A percentile compares a stretch with the other conserved stretches of the same genome.
These are phyloP conservation scores for Tamias sibiricus DNA, from an alignment of 2,113 vertebrate species.

Conservation along the genomic window DNA sequence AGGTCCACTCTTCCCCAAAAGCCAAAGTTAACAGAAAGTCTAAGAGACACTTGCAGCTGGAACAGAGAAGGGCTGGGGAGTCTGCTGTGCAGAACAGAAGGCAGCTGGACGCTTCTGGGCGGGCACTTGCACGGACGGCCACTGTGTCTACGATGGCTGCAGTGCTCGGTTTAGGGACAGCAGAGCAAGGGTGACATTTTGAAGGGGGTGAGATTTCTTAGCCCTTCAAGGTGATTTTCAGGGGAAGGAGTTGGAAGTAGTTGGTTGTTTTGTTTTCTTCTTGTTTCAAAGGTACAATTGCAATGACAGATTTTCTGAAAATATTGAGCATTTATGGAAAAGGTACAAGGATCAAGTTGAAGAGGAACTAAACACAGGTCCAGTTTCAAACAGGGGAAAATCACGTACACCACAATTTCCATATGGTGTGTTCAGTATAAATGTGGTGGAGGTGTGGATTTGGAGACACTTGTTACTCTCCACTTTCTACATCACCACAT, in stretches of 20 bases:
- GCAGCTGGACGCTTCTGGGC: not conserved
- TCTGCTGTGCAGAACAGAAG: not conserved
- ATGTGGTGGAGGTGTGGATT: not conserved
- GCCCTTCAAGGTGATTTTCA: not conserved
- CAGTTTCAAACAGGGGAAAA: not conserved
- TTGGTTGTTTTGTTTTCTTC: not conserved
- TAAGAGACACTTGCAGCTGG: not conserved
- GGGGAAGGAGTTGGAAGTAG: not conserved
- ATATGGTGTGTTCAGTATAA: not conserved
- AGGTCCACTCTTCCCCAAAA: not conserved
- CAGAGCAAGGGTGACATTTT: not conserved
- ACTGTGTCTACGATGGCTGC: too few relatives aligned
- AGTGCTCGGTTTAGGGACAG: not conserved
- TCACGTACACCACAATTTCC: not conserved
- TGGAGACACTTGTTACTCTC: not conserved
- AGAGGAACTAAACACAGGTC: not conserved
- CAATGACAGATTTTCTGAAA: not conserved
- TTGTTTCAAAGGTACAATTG: not conserved
- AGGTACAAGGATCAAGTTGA: not conserved
- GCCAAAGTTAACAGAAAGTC: not conserved
- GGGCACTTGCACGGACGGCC: fast-evolving
- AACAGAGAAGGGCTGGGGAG: not conserved
- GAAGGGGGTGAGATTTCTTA: not conserved
- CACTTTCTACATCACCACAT: not conserved
- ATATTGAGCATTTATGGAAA: not conserved